Base-by-base conservation (phyloP, 2,113 vertebrate genomes). In the Halichoerus grypus region DNA sequence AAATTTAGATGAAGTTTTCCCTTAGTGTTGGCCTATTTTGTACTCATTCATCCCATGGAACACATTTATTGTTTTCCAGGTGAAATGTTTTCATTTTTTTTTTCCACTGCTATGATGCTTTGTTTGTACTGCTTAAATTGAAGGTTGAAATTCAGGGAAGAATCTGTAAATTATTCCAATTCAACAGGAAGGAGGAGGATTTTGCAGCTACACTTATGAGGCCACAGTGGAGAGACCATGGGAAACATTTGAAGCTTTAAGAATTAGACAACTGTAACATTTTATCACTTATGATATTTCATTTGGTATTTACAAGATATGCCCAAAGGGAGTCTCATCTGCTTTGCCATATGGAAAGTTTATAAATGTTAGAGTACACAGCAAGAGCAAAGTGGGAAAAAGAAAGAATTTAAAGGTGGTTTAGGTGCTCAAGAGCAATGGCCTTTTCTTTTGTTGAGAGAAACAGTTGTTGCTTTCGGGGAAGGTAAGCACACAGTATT, bases 231-330 rank as follows among this genome's bases (percentile, higher is more conserved):
- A 97, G 95, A 69, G 80, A 95, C 80, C 92, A 83, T 65, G 21
- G 72, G 96, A 98, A 98, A 95, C 90, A 94, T 85, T 84, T 88
- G 95, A 97, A 98, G 92, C 71, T 63, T 91, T 95, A 95, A 97
- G 74, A 72, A 97, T 96, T 94, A 98, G 97, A 97, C 94, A 97
- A 91, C 82, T 96, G 79, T 97, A 94, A 94, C 1, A 13, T 96
- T 98, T 96, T 97, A 93, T 95, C 96, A 46, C 93, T 95, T 98
- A 65, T 72, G 81, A 98, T 98, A 98, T 98, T 98, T 98, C 12
- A 91, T 94, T 98, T 98, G 86, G n/a, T 97, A 95, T 98, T 98
- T 97, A 97, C 79, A 91, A 77, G 83, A 97, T 97, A 93, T 83
- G 93, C 95, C 97, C 96, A 97, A 95, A 94, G 86, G 74, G 94